Percentiles rank a stretch among this genome's conserved stretches.
Conservation (phyloP, 2,797 vertebrate genomes). For the Coregonus sp. region DNA sequence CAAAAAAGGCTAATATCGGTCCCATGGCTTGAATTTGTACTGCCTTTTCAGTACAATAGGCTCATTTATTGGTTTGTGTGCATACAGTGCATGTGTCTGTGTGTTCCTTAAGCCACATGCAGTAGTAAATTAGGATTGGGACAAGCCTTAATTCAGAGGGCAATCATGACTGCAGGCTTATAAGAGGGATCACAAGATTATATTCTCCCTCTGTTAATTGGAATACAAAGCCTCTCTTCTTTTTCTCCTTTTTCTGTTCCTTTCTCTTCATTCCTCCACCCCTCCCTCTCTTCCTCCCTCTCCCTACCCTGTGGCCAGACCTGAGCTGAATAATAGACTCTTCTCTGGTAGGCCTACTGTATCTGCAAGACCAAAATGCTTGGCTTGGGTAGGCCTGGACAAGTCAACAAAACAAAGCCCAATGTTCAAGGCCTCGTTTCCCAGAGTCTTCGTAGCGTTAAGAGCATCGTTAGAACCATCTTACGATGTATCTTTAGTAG, state of each 20-base stretch:
- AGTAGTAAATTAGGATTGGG: background rate
- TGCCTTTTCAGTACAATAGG: background rate
- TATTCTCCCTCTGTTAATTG: background rate
- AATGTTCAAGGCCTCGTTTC: background rate
- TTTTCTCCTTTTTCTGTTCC: background rate
- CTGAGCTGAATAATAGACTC: background rate
- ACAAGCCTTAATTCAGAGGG: background rate
- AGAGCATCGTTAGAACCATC: too few relatives aligned
- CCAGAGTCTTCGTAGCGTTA: too few relatives aligned
- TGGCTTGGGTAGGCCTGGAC: constrained; percentile 1
- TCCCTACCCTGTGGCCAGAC: background rate
- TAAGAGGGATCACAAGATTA: background rate
- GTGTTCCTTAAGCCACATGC: background rate
- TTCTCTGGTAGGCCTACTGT: background rate
- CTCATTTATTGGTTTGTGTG: background rate
- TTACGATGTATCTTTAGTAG: too few relatives aligned
- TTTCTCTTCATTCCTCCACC: background rate
- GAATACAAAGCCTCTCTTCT: background rate
- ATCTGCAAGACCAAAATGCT: background rate
- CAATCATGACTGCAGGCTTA: background rate
- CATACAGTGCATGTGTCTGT: background rate
- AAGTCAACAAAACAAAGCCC: constrained; percentile 2
- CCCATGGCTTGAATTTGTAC: too few relatives aligned
- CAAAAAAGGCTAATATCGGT: too few relatives aligned
- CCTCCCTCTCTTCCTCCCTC: background rate